These are phyloP conservation scores for Cuniculus paca DNA, from an alignment of 2,797 vertebrate genomes.

Conservation along the genomic window DNA sequence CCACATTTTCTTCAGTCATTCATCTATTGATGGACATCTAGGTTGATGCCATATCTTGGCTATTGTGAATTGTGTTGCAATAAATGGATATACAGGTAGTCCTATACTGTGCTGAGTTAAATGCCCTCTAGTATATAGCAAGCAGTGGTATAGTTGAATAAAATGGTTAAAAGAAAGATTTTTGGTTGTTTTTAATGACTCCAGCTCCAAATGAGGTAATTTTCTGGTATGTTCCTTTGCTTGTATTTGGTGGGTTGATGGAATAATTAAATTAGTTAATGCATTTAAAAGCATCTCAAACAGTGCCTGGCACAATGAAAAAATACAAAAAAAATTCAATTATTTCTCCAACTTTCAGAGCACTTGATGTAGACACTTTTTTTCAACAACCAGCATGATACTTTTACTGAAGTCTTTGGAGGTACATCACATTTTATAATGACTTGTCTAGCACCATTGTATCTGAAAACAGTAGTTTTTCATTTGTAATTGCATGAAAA, in stretches of 20 bases:
- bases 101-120: neutral
- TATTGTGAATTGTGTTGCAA: neutral
- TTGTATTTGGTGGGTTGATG: neutral
- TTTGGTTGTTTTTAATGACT: neutral
- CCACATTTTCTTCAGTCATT: neutral
- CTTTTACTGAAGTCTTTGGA: conserved; percentile 9
- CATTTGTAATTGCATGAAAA: neutral
- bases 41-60: too few relatives aligned
- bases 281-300: neutral
- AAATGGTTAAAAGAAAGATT: neutral
- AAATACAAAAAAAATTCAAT: neutral
- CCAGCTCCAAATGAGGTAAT: neutral
- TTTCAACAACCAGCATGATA: neutral
- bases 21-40: neutral
- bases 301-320: neutral
- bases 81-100: neutral
- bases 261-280: conserved; percentile 34
- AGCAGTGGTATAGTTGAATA: neutral
- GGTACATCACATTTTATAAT: neutral
- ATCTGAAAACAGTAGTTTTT: neutral
- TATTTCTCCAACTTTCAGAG: neutral
- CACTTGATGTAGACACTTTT: neutral
- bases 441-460: neutral
- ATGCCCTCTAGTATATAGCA: neutral
- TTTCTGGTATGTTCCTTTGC: neutral